Base-by-base conservation (phyloP, 2,113 vertebrate species). In the Notothenia coriiceps region DNA sequence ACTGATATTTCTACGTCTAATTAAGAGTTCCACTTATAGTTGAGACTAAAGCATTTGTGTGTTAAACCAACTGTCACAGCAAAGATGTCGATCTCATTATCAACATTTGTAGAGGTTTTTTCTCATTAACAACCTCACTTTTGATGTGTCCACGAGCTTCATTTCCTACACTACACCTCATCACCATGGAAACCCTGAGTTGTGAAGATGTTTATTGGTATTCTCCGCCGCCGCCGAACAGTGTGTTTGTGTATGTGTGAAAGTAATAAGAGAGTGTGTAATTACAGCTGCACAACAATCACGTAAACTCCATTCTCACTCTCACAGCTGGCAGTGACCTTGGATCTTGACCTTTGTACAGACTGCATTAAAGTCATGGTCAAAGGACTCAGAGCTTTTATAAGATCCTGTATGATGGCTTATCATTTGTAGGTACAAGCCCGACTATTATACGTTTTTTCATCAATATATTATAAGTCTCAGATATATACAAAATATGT, bases 141-240 rank as follows among this genome's bases (percentile, higher is more conserved):
- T 25, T 33, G 56, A 67, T 54, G 61, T 49, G 70, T 59, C 63
- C 47, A 29, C 35, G 77, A 57, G 50, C 69, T 67, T 81, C n/a
- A 63, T 77, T 72, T 56, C 50, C 68, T 59, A 73, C 69, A 44
- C 47, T 40, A 50, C 69, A 71, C 54, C 68, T 71, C 71, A 80
- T 93, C 67, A 64, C 86, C 86, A 89, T 88, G 76, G 87, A 68
- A 90, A 91, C 84, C 63, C 22, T 59, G 62, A 75, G 80, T 85
- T 79, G 64, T 46, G 56, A 77, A 86, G 70, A 79, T 66, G 63
- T 83, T 86, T 86, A 57, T 86, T 80, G 46, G 43, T 79, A 66
- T 68, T 85, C 62, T 54, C 18, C 25, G 10, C 52, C n/a, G 54
- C 59, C 52, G 54, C 43, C 29, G 4, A 29, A 3, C 43, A 69